A percentile compares a stretch with the other conserved stretches of the same genome.
Conservation (phyloP, 2,113 vertebrate species). For the Alligator mississippiensis region DNA sequence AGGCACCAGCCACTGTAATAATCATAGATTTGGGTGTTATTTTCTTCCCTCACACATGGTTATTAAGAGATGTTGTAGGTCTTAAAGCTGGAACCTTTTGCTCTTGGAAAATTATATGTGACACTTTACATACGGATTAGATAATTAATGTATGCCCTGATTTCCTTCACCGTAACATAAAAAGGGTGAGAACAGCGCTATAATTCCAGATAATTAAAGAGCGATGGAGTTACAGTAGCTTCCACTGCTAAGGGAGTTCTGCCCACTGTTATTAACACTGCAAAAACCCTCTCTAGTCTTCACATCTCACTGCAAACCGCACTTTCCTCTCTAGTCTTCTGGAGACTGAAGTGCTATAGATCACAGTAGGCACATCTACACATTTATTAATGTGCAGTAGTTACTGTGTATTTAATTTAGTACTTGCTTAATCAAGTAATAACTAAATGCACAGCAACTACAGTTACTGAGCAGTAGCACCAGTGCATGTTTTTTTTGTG, state of each 20-base stretch:
- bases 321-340: background rate
- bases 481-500: too few species aligned
- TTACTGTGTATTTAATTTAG: too few species aligned
- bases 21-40: conserved; percentile 57
- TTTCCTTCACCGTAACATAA: conserved; percentile 67
- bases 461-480: too few species aligned
- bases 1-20: conserved; percentile 30
- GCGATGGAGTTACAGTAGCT: conserved; percentile 25
- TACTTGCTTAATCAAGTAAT: too few species aligned
- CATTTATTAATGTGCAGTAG: too few species aligned
- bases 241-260: conserved; percentile 7
- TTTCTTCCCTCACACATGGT: conserved; percentile 13
- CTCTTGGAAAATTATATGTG: conserved; percentile 68
- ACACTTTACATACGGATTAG: conserved; percentile 78
- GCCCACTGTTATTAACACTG: conserved; percentile 30
- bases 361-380: fast-evolving
- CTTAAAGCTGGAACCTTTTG: conserved; percentile 71
- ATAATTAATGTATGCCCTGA: conserved; percentile 78
- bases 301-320: conserved; percentile 31
- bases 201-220: conserved; percentile 82
- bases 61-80: conserved; percentile 69
- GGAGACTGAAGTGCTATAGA: background rate
- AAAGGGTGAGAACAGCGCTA: conserved; percentile 58
- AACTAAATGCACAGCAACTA: too few species aligned
- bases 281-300: conserved; percentile 19